Evolutionary conservation across 2,797 vertebrate genomes (phyloP).

Genomic region (Clarias fuscus): DNA sequence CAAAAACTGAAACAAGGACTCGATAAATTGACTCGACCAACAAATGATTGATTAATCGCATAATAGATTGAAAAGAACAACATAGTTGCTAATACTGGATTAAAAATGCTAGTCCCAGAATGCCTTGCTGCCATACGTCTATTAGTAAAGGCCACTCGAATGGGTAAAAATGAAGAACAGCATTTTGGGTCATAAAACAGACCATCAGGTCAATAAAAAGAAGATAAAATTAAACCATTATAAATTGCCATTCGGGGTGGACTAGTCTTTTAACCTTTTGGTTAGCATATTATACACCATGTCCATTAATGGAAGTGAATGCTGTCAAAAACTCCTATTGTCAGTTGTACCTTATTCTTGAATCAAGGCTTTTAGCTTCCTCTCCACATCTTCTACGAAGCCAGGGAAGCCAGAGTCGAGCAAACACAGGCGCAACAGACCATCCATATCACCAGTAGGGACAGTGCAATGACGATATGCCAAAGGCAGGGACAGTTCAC

Average conservation of each 20-base stretch:
- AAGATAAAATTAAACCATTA: background rate
- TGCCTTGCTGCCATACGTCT: background rate
- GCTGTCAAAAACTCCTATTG: background rate
- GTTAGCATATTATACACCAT: background rate
- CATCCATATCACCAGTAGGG: slow-evolving; percentile 71
- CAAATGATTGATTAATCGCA: too few relatives aligned
- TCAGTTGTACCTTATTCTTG: slow-evolving; percentile 67
- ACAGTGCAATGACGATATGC: slow-evolving; percentile 61
- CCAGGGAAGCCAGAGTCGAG: slow-evolving; percentile 85
- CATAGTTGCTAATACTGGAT: background rate
- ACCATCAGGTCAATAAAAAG: background rate
- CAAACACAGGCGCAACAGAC: slow-evolving; percentile 82
- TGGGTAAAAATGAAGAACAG: background rate
- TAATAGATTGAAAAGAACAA: too few relatives aligned
- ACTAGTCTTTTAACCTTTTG: background rate
- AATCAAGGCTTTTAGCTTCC: slow-evolving; percentile 77
- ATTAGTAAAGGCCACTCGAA: background rate
- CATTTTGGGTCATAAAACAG: background rate
- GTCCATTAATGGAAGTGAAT: background rate
- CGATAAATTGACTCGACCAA: too few relatives aligned
- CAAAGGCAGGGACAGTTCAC: slow-evolving; percentile 63
- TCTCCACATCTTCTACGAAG: slow-evolving; percentile 88
- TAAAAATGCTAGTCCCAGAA: background rate
- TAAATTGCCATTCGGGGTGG: background rate
- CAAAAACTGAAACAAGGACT: too few relatives aligned